Conservation (phyloP, 2,113 vertebrate genomes). For the Lycocorax pyrrhopterus region DNA sequence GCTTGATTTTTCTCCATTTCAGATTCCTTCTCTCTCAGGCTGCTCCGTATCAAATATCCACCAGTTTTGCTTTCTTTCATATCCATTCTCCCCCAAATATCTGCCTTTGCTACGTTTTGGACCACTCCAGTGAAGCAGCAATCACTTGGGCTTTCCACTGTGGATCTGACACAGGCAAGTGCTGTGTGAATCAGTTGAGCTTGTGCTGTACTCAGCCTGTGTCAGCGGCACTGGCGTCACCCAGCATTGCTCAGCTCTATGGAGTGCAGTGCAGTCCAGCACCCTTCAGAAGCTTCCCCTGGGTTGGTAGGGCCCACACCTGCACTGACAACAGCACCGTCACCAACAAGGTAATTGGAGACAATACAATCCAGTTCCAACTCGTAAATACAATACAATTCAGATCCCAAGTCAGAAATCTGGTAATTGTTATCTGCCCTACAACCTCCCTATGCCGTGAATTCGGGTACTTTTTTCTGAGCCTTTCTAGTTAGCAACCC, state of each 20-base stretch:
- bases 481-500: background rate
- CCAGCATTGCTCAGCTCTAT: rapidly evolving
- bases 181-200: background rate
- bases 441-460: background rate
- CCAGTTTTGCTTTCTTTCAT: background rate
- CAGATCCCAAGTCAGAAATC: background rate
- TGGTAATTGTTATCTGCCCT: background rate
- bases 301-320: rapidly evolving
- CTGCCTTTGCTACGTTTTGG: background rate
- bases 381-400: background rate
- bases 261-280: background rate
- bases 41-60: background rate
- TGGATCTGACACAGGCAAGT: background rate
- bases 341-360: background rate
- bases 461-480: background rate
- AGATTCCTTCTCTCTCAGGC: background rate
- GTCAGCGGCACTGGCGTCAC: rapidly evolving
- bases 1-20: background rate
- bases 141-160: background rate
- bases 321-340: background rate
- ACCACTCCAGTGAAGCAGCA: background rate
- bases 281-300: background rate
- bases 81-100: background rate
- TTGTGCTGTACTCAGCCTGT: background rate
- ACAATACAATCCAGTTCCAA: background rate